Evolutionary conservation across 2,797 vertebrate genomes (phyloP).

Genomic region (Fringilla coelebs): DNA sequence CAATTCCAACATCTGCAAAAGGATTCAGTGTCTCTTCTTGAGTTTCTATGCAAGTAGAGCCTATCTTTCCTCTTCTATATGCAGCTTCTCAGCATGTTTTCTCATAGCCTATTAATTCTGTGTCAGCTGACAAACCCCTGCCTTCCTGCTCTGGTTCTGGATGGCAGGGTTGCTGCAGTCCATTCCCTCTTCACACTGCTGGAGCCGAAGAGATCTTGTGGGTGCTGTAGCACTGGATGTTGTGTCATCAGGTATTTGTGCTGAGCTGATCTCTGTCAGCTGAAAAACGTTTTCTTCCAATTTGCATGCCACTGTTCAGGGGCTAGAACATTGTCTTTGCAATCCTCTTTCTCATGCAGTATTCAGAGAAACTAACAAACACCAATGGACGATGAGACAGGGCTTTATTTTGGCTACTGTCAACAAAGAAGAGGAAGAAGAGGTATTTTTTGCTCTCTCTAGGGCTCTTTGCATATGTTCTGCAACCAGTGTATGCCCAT

Average conservation of each 20-base stretch:
- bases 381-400: neutral
- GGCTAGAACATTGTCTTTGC: neutral
- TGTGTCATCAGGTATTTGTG: neutral
- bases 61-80: neutral
- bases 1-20: neutral
- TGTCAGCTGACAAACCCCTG: neutral
- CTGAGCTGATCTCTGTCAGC: neutral
- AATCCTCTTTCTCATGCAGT: neutral
- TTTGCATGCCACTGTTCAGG: fast-evolving
- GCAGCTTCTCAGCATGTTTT: neutral
- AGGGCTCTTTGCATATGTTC: neutral
- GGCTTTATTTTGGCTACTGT: neutral
- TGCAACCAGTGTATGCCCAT: neutral
- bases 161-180: neutral
- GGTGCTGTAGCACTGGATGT: neutral
- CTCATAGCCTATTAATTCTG: neutral
- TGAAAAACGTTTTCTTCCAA: neutral
- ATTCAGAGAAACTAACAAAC: neutral
- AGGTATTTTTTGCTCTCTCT: neutral
- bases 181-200: neutral
- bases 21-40: neutral
- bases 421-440: neutral
- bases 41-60: neutral
- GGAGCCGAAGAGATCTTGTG: neutral
- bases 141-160: neutral